These are phyloP conservation scores for Pitangus sulphuratus DNA, from an alignment of 2,797 vertebrate genomes.

Conservation along the genomic window DNA sequence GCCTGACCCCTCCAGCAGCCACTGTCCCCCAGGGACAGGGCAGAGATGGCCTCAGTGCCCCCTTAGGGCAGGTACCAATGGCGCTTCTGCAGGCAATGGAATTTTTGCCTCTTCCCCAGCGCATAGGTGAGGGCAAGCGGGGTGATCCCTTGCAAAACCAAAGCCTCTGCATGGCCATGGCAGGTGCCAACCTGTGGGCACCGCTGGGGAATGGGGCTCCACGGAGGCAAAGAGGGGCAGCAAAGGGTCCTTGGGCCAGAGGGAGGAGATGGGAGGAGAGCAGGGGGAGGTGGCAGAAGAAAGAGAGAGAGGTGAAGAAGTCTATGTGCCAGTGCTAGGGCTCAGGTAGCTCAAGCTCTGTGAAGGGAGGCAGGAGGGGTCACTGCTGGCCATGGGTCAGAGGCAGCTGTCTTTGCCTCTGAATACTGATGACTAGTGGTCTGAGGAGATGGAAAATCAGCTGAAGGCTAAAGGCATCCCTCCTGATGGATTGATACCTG, in stretches of 20 bases:
- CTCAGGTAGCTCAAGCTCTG: neutral
- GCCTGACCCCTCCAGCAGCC: neutral
- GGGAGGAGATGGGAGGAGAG: neutral
- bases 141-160: neutral
- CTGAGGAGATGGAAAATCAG: neutral
- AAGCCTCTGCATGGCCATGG: rapidly evolving
- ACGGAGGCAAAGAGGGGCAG: neutral
- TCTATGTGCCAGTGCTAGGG: neutral
- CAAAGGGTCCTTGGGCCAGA: rapidly evolving
- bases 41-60: neutral
- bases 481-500: neutral
- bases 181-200: neutral
- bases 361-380: neutral
- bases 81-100: neutral
- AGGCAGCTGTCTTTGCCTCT: neutral
- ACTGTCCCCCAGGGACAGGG: rapidly evolving
- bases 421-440: neutral
- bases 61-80: rapidly evolving
- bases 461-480: neutral
- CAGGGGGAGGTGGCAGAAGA: neutral
- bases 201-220: rapidly evolving
- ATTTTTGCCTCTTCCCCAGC: neutral
- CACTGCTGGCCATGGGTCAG: rapidly evolving
- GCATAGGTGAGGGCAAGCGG: rapidly evolving
- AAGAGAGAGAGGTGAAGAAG: neutral